A percentile compares a stretch with the other conserved stretches of the same genome.
Conservation (phyloP, 2,888 invertebrate species). For the Criorhina ranunculi region DNA sequence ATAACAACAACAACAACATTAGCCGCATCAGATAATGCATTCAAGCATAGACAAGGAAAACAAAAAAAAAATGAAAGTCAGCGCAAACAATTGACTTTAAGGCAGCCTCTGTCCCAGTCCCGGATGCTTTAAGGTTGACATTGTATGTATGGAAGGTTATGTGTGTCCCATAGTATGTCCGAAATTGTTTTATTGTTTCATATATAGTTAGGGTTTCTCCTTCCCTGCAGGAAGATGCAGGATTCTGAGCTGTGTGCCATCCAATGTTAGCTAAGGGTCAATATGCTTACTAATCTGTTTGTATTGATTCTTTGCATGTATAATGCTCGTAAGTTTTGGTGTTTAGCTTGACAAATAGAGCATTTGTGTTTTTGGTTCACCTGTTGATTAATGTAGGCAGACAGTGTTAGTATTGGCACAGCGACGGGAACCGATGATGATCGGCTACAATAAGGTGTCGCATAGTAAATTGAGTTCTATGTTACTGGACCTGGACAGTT, state of each 20-base stretch:
- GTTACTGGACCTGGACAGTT: too few relatives aligned
- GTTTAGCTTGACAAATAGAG: slow-evolving; percentile 54
- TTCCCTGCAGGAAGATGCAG: neutral
- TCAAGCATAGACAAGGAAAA: too few relatives aligned
- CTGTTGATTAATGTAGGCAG: slow-evolving; percentile 33
- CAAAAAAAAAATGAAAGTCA: neutral
- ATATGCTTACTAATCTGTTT: slow-evolving; percentile 66
- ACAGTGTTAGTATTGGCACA: too few relatives aligned
- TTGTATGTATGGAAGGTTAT: neutral
- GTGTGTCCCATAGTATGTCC: neutral
- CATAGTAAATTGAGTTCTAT: too few relatives aligned
- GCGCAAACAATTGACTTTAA: slow-evolving; percentile 21
- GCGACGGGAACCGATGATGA: too few relatives aligned
- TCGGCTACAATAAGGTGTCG: too few relatives aligned
- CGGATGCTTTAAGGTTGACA: slow-evolving; percentile 24
- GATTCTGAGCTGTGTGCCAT: neutral
- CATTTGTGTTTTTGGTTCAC: slow-evolving; percentile 45
- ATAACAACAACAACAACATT: neutral
- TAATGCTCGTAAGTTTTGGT: slow-evolving; percentile 21
- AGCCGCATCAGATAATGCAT: slow-evolving; percentile 1
- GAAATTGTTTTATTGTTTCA: slow-evolving; percentile 25
- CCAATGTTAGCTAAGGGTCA: slow-evolving; percentile 52
- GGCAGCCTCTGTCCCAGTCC: neutral
- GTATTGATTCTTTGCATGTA: slow-evolving; percentile 60
- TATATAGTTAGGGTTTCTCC: neutral